Percentiles rank a stretch among this genome's conserved stretches.
phyloP scores from a whole-genome alignment of 2,888 invertebrate species.

The Phoenoteleia sp. region DNA sequence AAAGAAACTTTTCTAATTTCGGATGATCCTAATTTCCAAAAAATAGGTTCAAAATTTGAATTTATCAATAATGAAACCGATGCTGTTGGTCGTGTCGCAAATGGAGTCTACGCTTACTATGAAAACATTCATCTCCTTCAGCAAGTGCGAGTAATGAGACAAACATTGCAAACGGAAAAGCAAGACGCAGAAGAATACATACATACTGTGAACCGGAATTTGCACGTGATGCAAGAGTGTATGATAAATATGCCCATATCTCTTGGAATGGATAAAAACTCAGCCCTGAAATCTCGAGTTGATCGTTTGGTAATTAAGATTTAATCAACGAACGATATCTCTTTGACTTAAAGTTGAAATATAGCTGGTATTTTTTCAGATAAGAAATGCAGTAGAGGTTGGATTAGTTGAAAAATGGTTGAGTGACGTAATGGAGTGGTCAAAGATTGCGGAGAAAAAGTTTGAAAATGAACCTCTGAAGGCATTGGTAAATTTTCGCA shows the following conservation, averaged over 20 bases:
- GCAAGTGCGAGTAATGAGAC: slow-evolving; percentile 89
- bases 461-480: slow-evolving; percentile 88
- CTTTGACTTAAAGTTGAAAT: slow-evolving; percentile 1
- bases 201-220: slow-evolving; percentile 86
- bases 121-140: slow-evolving; percentile 92
- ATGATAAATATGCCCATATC: slow-evolving; percentile 94
- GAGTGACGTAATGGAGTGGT: slow-evolving; percentile 90
- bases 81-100: slow-evolving; percentile 90
- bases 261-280: slow-evolving; percentile 94
- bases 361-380: slow-evolving; percentile 73
- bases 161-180: slow-evolving; percentile 84
- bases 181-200: slow-evolving; percentile 69
- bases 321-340: background rate
- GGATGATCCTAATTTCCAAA: slow-evolving; percentile 89
- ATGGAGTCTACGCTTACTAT: slow-evolving; percentile 93
- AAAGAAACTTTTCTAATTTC: slow-evolving; percentile 91
- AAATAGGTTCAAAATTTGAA: slow-evolving; percentile 90
- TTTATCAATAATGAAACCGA: slow-evolving; percentile 88
- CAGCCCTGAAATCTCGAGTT: slow-evolving; percentile 91
- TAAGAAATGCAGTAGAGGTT: slow-evolving; percentile 91
- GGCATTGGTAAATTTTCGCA: slow-evolving; percentile 92
- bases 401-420: slow-evolving; percentile 94
- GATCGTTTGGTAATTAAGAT: slow-evolving; percentile 88
- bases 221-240: slow-evolving; percentile 95
- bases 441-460: slow-evolving; percentile 87